Evolutionary conservation across 2,113 vertebrate species (phyloP), one percentile per base, ranked within the genome.

Genomic region (Natator depressus): DNA sequence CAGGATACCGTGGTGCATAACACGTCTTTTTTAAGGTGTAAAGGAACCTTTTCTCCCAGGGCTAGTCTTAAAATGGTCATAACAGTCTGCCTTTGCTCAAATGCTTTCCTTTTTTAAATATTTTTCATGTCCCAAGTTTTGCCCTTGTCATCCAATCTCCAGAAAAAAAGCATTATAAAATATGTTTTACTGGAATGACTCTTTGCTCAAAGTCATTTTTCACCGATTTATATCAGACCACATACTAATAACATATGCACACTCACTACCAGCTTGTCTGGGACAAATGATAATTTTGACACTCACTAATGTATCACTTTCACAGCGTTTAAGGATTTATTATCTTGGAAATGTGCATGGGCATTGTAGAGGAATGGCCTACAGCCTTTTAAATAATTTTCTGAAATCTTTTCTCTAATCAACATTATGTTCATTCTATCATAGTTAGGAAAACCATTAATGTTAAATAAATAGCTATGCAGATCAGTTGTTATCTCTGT

Each of bases 261-360:
- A 50, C 72, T 95, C 89, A 95, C 89, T 94, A 88, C 89, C 83
- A 96, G 88, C 72, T 96, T 97, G 94, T 97, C 91, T 97, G 88
- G 94, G 76, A 97, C 85, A 97, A 96, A 97, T 97, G 91, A 95
- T 96, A 97, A 96, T 97, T 95, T 87, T 98, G 95, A 96, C 62
- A 93, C 75, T 82, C 55, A 91, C 57, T 93, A 96, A 96, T 96
- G 87, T 86, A 97, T 94, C 83, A 93, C 76, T 96, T 97, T 96
- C 87, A 91, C 69, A 90, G 27, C 76, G 49, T 59, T 92, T 95
- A 94, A 91, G 59, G 72, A 96, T 96, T 97, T 97, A 94, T 96
- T 97, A 84, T 83, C 72, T 75, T 84, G 59, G 38, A 82, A 90
- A 96, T 93, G 57, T 78, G 75, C 87, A 72, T 1, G 6, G 87